Conservation (phyloP, 2,797 vertebrate species). For the Esox masquinongy region DNA sequence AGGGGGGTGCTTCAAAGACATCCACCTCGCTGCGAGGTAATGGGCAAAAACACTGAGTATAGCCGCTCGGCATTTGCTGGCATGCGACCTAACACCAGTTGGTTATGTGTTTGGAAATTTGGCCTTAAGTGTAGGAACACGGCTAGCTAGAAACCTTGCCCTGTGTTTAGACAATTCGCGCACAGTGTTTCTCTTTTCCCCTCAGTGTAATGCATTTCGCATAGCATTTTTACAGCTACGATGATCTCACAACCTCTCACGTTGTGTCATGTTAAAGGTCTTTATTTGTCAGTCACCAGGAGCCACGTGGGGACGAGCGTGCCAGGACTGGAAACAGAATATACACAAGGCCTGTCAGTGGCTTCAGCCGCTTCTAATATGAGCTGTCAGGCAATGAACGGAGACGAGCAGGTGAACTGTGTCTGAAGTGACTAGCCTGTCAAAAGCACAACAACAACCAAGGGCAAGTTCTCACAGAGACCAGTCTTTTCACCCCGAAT, state of each 20-base stretch:
- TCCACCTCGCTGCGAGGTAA: constrained; percentile 12
- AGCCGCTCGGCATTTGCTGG: constrained; percentile 21
- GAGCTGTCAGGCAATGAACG: not conserved
- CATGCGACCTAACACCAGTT: not conserved
- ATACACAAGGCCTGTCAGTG: constrained; percentile 46
- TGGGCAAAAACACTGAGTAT: constrained; percentile 15
- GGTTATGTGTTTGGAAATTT: constrained; percentile 22
- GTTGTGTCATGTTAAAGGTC: not conserved
- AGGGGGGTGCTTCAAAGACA: constrained; percentile 32
- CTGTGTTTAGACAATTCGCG: not conserved
- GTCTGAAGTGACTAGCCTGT: not conserved
- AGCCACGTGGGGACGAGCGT: not conserved
- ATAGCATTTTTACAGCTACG: not conserved
- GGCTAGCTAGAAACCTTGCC: not conserved
- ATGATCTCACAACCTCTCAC: not conserved
- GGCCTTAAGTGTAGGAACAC: constrained; percentile 8
- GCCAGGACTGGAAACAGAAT: constrained; percentile 57
- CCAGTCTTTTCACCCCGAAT: constrained; percentile 34
- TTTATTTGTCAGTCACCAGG: not conserved
- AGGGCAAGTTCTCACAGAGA: constrained; percentile 32
- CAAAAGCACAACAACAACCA: constrained; percentile 31
- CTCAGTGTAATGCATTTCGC: not conserved
- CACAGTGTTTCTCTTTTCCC: not conserved
- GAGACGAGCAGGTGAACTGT: constrained; percentile 16
- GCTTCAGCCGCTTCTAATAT: constrained; percentile 16